Evolutionary conservation across 2,888 invertebrate species (phyloP).

Genomic region (Crossocerus cetratus): DNA sequence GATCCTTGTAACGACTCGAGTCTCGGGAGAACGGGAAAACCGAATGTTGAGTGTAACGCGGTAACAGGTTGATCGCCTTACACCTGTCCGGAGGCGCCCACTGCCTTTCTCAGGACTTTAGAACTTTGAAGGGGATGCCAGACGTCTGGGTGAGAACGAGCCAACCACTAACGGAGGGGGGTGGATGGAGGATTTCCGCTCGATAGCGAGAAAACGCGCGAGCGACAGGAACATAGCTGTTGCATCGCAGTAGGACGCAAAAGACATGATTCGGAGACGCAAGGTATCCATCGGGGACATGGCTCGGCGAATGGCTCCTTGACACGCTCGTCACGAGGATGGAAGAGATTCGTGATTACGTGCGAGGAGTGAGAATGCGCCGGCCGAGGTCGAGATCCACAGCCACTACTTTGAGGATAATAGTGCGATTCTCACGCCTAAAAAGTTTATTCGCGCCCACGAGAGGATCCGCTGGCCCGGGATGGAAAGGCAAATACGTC

Average conservation of each 20-base stretch:
- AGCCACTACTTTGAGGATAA: too few species aligned
- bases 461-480: too few species aligned
- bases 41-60: neutral
- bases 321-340: too few species aligned
- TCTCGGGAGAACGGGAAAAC: neutral
- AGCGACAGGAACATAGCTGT: neutral
- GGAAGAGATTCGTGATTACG: too few species aligned
- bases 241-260: too few species aligned
- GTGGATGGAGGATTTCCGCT: conserved; percentile 26
- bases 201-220: conserved; percentile 14
- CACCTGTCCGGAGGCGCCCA: conserved; percentile 10
- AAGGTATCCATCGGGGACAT: conserved; percentile 19
- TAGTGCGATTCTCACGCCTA: too few species aligned
- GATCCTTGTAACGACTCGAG: neutral
- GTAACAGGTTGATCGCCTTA: conserved; percentile 10
- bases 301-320: too few species aligned
- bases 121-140: conserved; percentile 12
- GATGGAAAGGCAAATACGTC: too few species aligned
- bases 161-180: conserved; percentile 52
- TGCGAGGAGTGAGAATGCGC: too few species aligned
- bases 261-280: neutral
- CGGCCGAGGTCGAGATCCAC: too few species aligned
- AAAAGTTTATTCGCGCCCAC: too few species aligned
- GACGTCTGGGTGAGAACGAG: conserved; percentile 35
- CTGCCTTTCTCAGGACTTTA: neutral